Evolutionary conservation across 64 coral and sea anemone species (phyloP).

Genomic region (Stichodactyla helianthus): DNA sequence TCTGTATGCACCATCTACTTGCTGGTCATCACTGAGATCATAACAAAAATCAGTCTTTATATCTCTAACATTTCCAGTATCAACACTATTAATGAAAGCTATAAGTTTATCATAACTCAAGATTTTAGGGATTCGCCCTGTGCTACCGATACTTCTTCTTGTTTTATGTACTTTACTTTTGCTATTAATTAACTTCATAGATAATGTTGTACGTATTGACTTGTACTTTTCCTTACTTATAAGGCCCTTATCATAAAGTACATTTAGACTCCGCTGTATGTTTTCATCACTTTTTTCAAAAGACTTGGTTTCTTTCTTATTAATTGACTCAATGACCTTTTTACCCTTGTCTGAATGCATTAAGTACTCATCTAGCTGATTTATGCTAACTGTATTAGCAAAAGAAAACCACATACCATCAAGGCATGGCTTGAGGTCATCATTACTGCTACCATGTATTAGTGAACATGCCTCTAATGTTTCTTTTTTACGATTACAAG

Average conservation of each 20-base stretch:
- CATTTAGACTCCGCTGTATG: constrained; percentile 12
- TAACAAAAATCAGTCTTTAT: constrained; percentile 9
- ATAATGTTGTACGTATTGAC: not conserved
- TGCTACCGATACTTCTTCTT: not conserved
- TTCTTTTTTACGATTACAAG: constrained; percentile 16
- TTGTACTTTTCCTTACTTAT: constrained; percentile 51
- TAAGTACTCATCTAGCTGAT: constrained; percentile 8
- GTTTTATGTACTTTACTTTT: not conserved
- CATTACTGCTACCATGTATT: constrained; percentile 14
- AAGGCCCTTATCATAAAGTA: constrained; percentile 8
- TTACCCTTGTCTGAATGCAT: not conserved
- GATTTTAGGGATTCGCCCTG: constrained; percentile 24
- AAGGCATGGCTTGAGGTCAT: constrained; percentile 15
- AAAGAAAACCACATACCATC: constrained; percentile 27
- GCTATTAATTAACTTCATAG: not conserved
- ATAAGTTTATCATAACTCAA: constrained; percentile 42
- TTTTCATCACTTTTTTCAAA: constrained; percentile 41
- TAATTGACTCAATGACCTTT: too few relatives aligned
- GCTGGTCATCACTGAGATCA: not conserved
- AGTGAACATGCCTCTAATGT: constrained; percentile 9
- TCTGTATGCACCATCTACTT: constrained; percentile 42
- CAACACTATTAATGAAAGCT: constrained; percentile 20
- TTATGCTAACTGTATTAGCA: constrained; percentile 2
- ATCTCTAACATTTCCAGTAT: constrained; percentile 38
- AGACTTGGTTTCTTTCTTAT: too few relatives aligned